A percentile compares a stretch with the other conserved stretches of the same genome.
phyloP scores from a whole-genome alignment of 2,888 invertebrate genomes.

The Volucella bombylans region DNA sequence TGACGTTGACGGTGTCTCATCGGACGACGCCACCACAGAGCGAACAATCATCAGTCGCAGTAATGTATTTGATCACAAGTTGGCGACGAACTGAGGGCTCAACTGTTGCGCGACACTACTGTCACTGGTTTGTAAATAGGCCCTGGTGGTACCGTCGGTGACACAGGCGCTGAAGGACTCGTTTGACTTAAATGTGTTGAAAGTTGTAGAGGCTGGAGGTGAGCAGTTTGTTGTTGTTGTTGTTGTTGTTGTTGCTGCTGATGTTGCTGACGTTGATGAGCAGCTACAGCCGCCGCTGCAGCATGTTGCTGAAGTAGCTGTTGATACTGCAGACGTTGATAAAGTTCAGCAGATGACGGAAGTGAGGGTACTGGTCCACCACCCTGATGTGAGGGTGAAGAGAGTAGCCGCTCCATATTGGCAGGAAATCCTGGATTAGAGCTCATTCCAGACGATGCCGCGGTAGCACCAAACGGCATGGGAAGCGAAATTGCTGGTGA shows the following conservation, averaged over 20 bases:
- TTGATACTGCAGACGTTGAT: slow-evolving; percentile 83
- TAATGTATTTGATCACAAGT: slow-evolving; percentile 38
- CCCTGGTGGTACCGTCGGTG: slow-evolving; percentile 75
- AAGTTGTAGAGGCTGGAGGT: slow-evolving; percentile 78
- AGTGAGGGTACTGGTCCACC: slow-evolving; percentile 80
- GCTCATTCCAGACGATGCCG: slow-evolving; percentile 63
- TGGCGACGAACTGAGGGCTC: slow-evolving; percentile 78
- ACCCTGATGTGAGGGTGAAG: slow-evolving; percentile 77
- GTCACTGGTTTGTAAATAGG: slow-evolving; percentile 84
- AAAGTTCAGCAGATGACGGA: slow-evolving; percentile 83
- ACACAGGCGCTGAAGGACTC: slow-evolving; percentile 78
- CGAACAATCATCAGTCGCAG: slow-evolving; percentile 14
- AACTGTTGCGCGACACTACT: slow-evolving; percentile 84
- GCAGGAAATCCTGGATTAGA: slow-evolving; percentile 79
- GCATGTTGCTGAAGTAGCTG: slow-evolving; percentile 82
- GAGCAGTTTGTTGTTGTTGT: slow-evolving; percentile 78
- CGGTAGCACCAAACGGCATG: slow-evolving; percentile 79
- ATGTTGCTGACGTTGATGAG: slow-evolving; percentile 80
- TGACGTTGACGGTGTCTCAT: neutral
- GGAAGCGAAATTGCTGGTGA: slow-evolving; percentile 83
- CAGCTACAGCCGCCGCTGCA: slow-evolving; percentile 82
- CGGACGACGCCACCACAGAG: neutral
- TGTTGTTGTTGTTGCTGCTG: slow-evolving; percentile 79
- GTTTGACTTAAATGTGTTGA: slow-evolving; percentile 79
- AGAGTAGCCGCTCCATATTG: slow-evolving; percentile 77